Evolutionary conservation across 2,113 vertebrate species (phyloP), one percentile per base, ranked within the genome.

Genomic region (Neogale vison): DNA sequence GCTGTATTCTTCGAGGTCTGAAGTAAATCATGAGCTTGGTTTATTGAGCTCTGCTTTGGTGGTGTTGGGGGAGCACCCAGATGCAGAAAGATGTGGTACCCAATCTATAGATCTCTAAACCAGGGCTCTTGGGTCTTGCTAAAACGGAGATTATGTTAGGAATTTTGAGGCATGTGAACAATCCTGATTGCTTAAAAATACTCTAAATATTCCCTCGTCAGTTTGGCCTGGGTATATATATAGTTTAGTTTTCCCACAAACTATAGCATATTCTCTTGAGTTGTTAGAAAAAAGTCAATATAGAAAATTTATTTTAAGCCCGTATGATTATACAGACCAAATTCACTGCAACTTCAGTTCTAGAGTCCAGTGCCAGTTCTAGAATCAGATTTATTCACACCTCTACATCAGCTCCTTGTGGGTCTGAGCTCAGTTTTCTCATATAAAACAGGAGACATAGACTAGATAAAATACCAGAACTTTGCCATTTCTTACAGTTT

Each of bases 241-340:
- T 69, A 69, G 17, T 72, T 81, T 82, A 93, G 42, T 90, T 93
- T 77, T 6, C 20, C 26, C 52, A 39, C 42, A 79, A 65, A 74
- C 36, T 29, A 21, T 63, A 77, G 29, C 50, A 15, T 55, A 42
- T 93, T 59, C n/a, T 13, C 45, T 96, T 91, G 63, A 20, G 24
- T 79, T 93, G 92, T 92, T 57, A 71, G 80, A 88, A 50, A 76
- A 93, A 80, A 94, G 59, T 67, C 88, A 71, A 26, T 57, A 31
- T 45, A 88, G 80, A 85, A 81, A 90, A n/a, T 96, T 90, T 95
- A 63, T 96, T 95, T 96, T 96, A 91, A 82, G 81, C 26, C 17
- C 2, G 8, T n/a, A 59, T 71, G 26, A 14, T 63, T 76, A 34
- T 67, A 67, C 31, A 67, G 79, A 92, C 55, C 80, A 67, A 82